Evolutionary conservation across 2,888 invertebrate species (phyloP).

Genomic region (Anodontia alba): DNA sequence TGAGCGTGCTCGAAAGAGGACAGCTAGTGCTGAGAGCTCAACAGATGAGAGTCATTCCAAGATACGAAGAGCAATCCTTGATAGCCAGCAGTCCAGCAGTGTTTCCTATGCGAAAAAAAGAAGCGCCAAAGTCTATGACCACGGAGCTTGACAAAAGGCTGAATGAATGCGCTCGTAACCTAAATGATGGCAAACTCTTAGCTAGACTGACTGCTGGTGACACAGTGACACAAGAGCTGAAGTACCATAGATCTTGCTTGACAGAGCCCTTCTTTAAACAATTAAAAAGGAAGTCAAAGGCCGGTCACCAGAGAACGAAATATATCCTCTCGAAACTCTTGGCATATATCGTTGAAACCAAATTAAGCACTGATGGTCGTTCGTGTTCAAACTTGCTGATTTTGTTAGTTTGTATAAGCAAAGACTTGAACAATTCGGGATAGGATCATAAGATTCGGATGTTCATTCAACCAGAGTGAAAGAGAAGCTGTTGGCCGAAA

Average conservation of each 20-base stretch:
- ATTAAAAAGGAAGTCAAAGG: too few species aligned
- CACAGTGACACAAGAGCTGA: conserved; percentile 62
- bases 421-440: conserved; percentile 24
- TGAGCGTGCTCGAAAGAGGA: conserved; percentile 35
- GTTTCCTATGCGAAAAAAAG: conserved; percentile 52
- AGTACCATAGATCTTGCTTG: conserved; percentile 54
- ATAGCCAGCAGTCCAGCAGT: conserved; percentile 32
- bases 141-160: conserved; percentile 52
- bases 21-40: not conserved
- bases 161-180: conserved; percentile 47
- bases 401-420: conserved; percentile 42
- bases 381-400: too few species aligned
- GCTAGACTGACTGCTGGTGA: conserved; percentile 59
- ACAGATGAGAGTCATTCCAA: conserved; percentile 1
- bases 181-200: conserved; percentile 55
- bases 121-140: conserved; percentile 39
- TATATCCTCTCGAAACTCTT: too few species aligned
- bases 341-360: too few species aligned
- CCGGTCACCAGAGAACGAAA: too few species aligned
- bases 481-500: conserved; percentile 45
- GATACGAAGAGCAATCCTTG: conserved; percentile 3
- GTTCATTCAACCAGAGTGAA: conserved; percentile 45
- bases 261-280: conserved; percentile 29
- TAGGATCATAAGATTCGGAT: not conserved
- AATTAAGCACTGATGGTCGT: too few species aligned